A percentile compares a stretch with the other conserved stretches of the same genome.
Evolutionary conservation across 2,113 vertebrate genomes (phyloP).

Genomic region (Takifugu bimaculatus): DNA sequence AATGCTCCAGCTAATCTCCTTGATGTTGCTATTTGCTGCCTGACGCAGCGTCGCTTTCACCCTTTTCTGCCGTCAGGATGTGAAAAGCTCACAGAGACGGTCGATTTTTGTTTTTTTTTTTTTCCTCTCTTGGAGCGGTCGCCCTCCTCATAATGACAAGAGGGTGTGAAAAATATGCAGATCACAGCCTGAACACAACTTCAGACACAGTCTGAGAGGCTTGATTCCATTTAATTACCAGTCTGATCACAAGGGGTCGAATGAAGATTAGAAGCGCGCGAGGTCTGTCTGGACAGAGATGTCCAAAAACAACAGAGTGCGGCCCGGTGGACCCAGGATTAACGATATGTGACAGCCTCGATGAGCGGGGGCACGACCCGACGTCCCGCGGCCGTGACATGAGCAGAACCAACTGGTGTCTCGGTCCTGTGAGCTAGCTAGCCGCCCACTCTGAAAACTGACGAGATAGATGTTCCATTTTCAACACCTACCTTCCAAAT

Average conservation of each 20-base stretch:
- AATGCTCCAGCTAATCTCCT: conserved; percentile 37
- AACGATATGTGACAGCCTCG: conserved; percentile 77
- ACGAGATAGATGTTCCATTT: conserved; percentile 15
- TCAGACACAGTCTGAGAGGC: background rate
- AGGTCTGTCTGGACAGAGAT: conserved; percentile 34
- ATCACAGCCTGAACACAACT: too few species aligned
- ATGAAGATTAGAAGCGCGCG: background rate
- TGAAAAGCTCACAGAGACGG: conserved; percentile 9
- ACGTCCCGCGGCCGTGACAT: conserved; percentile 75
- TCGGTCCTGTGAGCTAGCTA: conserved; percentile 1
- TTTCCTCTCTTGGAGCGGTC: background rate
- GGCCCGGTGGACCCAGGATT: conserved; percentile 68
- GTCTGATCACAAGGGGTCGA: background rate
- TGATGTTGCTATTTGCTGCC: conserved; percentile 41
- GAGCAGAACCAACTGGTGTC: conserved; percentile 77
- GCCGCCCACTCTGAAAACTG: conserved; percentile 4
- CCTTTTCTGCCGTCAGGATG: conserved; percentile 16
- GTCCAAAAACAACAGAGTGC: conserved; percentile 62
- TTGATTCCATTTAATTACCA: conserved; percentile 23
- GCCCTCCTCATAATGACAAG: conserved; percentile 4
- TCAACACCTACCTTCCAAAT: conserved; percentile 8
- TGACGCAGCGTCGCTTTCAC: conserved; percentile 21
- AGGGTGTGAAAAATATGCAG: too few species aligned
- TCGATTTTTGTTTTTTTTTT: background rate
- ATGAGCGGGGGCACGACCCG: conserved; percentile 72